Percentiles rank a stretch among this genome's conserved stretches.
These are phyloP conservation scores for Platynereis dumerilii DNA, from an alignment of 2,888 invertebrate species.

Conservation along the genomic window DNA sequence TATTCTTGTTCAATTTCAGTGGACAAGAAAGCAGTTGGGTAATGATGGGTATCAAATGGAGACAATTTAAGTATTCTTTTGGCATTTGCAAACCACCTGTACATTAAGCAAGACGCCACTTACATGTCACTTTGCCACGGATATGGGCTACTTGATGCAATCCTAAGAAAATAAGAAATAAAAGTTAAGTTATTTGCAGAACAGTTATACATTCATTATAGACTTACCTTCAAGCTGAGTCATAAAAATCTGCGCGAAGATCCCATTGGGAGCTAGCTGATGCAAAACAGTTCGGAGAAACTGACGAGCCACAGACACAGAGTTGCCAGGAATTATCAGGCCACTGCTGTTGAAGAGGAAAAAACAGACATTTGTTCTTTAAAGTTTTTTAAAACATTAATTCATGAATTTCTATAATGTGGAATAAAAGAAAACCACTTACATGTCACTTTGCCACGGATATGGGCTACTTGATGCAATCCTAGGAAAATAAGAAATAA, in stretches of 20 bases:
- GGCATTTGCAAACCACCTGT: too few species aligned
- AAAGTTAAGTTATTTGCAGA: too few species aligned
- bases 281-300: conserved; percentile 95
- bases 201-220: too few species aligned
- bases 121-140: conserved; percentile 62
- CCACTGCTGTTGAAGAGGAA: conserved; percentile 44
- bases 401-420: too few species aligned
- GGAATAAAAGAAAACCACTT: too few species aligned
- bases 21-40: too few species aligned
- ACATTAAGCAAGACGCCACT: too few species aligned
- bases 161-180: conserved; percentile 45
- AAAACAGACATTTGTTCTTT: too few species aligned
- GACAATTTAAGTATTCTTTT: too few species aligned
- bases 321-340: conserved; percentile 90
- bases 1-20: too few species aligned
- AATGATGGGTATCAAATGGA: too few species aligned
- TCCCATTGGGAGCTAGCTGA: conserved; percentile 94
- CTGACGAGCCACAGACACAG: conserved; percentile 94
- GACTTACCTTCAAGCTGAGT: conserved; percentile 82
- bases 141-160: conserved; percentile 59
- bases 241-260: conserved; percentile 94
- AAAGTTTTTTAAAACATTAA: too few species aligned
- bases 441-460: conserved; percentile 62
- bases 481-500: conserved; percentile 42
- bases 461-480: conserved; percentile 60